phyloP scores from a whole-genome alignment of 2,888 invertebrate genomes.

The Piscicola geometra region DNA sequence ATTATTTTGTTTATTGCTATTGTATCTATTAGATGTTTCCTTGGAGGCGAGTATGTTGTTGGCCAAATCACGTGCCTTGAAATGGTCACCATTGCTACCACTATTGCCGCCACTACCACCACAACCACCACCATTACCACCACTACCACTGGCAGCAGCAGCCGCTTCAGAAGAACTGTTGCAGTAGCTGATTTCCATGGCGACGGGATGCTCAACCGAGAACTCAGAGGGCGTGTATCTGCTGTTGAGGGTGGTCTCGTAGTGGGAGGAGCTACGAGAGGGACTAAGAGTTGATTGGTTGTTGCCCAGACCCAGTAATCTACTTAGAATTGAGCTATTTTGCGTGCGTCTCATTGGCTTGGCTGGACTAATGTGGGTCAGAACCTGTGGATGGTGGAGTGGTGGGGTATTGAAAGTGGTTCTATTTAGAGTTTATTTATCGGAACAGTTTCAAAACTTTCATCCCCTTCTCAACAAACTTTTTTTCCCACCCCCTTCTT shows the following conservation, averaged over 20 bases:
- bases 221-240: constrained; percentile 7
- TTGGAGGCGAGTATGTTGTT: too few relatives aligned
- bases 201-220: background rate
- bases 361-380: constrained; percentile 40
- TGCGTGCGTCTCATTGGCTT: constrained; percentile 35
- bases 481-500: too few relatives aligned
- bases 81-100: background rate
- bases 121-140: background rate
- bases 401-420: too few relatives aligned
- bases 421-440: too few relatives aligned
- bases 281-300: constrained; percentile 20
- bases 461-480: too few relatives aligned
- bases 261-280: constrained; percentile 17
- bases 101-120: background rate
- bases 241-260: constrained; percentile 19
- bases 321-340: background rate
- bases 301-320: background rate
- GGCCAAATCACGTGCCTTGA: background rate
- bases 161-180: background rate
- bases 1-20: background rate
- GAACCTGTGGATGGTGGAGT: constrained; percentile 31
- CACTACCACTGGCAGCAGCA: background rate
- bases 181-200: background rate
- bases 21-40: background rate
- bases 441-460: background rate